Evolutionary conservation across 2,888 invertebrate species (phyloP), one percentile per base, ranked within the genome.

Genomic region (Torymus aiolomorphi): DNA sequence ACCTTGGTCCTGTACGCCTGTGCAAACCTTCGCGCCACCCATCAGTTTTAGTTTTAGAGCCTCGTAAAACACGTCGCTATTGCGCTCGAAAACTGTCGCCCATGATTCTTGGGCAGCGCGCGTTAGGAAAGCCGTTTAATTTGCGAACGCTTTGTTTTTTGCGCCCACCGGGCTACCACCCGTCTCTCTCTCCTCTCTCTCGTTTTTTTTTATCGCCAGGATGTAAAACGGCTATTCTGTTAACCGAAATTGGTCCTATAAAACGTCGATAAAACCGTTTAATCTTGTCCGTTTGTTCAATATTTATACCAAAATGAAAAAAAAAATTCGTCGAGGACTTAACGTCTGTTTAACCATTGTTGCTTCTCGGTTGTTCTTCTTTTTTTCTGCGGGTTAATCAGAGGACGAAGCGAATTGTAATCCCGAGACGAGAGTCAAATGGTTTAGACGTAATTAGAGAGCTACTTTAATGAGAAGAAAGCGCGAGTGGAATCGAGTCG

Each of bases 391-490:
- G 54, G 20, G 24, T 67, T 49, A 63, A 67, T n/a, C 31, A 54
- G 42, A 42, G 42, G 42, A 42, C 42, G 42, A 42, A 42, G 42
- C 42, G 42, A 65, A 72, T 18, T 57, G 16, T 54, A 74, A 69
- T 70, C n/a, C 54, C 59, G 31, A 56, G 52, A 63, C 11, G 56
- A 52, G 54, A 77, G 70, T 77, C 59, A 72, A 77, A 79, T 74
- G 69, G 49, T 74, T 80, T 66, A 67, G 54, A 73, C 57, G 70
- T 78, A 76, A 80, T 82, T 80, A 81, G 72, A 82, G 77, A 80
- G 77, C 57, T 75, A 69, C 77, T 78, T 77, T 80, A 74, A 78
- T 78, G 74, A 78, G 66, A 73, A 78, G 65, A 76, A 72, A 76
- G 56, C 51, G 18, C 20, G 71, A 66, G 52, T 61, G n/a, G 59